Evolutionary conservation across 2,113 vertebrate species (phyloP).

Genomic region (Lethenteron reissneri): DNA sequence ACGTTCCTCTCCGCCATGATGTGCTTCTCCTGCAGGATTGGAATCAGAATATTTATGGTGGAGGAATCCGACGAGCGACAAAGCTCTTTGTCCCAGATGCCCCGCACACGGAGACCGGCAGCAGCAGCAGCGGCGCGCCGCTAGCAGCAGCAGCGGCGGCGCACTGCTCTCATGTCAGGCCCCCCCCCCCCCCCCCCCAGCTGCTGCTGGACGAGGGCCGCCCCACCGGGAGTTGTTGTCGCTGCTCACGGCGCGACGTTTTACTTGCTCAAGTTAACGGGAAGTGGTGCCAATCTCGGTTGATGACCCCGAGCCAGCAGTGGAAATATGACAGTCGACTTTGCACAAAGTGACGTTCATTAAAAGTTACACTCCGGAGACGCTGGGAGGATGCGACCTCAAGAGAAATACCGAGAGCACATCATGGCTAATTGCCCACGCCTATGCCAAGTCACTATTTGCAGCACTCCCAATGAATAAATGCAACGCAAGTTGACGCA

Average conservation of each 20-base stretch:
- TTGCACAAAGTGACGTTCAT: no score
- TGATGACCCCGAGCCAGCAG: no score
- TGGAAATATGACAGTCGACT: no score
- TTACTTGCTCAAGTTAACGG: no score
- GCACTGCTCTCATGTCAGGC: background rate
- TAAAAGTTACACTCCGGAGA: no score
- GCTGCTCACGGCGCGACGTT: background rate
- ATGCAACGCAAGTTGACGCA: constrained; percentile 12
- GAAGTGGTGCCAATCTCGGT: no score
- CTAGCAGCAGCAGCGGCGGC: background rate
- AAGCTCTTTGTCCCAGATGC: background rate
- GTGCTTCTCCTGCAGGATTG: constrained; percentile 31
- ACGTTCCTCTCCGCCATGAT: constrained; percentile 48
- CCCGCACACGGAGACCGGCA: background rate
- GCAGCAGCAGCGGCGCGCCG: background rate
- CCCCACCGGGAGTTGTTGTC: background rate
- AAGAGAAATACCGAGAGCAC: background rate
- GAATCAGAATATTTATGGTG: no score
- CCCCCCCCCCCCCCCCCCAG: background rate
- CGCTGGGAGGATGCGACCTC: no score
- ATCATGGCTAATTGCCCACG: background rate
- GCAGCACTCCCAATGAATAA: background rate
- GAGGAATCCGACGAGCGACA: background rate
- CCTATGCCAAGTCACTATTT: background rate
- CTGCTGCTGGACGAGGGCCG: no score